phyloP scores from a whole-genome alignment of 2,113 vertebrate genomes.

The Barnardius zonarius region DNA sequence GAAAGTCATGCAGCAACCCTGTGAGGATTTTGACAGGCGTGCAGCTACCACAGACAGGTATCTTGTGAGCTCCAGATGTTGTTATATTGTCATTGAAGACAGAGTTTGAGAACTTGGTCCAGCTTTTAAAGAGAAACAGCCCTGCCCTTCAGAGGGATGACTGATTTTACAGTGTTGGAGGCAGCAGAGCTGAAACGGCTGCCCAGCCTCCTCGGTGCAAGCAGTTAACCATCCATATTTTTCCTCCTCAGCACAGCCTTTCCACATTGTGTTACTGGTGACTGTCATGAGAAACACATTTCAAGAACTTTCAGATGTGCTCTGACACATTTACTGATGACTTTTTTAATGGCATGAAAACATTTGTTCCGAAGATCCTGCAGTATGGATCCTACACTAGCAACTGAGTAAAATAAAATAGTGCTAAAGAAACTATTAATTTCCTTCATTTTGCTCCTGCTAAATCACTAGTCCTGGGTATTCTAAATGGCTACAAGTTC shows the following conservation, averaged over 20 bases:
- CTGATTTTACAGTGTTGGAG: background rate
- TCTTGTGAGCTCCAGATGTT: constrained; percentile 18
- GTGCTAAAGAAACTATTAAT: background rate
- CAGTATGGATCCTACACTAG: background rate
- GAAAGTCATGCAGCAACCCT: background rate
- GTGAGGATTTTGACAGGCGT: constrained; percentile 17
- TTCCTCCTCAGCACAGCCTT: background rate
- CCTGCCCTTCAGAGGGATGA: constrained; percentile 1
- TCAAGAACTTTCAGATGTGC: background rate
- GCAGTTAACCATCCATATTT: background rate
- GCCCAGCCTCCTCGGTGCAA: background rate
- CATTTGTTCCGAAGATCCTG: background rate
- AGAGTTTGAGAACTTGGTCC: background rate
- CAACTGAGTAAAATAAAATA: background rate
- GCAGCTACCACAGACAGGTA: constrained; percentile 12
- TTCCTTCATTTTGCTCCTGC: background rate
- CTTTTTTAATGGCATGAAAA: background rate
- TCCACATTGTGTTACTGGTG: background rate
- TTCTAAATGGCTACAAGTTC: background rate
- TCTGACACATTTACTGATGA: background rate
- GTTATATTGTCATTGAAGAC: background rate
- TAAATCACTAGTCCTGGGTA: background rate
- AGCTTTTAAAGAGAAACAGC: background rate
- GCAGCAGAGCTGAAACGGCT: background rate
- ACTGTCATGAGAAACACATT: background rate